Evolutionary conservation across 37 sponge, comb jelly and placozoan species (phyloP).

Genomic region (Amphimedon queenslandica): DNA sequence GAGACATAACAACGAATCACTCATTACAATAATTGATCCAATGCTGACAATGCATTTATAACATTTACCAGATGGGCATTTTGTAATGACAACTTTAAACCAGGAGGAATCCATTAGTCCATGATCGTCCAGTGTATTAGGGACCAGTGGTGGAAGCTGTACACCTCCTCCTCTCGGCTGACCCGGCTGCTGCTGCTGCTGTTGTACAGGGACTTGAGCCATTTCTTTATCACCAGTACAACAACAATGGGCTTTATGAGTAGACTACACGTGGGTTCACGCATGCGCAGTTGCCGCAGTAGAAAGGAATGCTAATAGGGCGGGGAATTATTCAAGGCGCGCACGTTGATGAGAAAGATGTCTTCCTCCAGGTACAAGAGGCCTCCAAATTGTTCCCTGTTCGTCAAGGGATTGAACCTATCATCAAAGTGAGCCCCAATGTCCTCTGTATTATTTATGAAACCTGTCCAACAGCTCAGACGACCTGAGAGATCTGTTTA

Average conservation of each 20-base stretch:
- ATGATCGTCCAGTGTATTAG: background rate
- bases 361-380: constrained; percentile 59
- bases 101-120: constrained; percentile 26
- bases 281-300: constrained; percentile 32
- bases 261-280: too few species aligned
- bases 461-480: constrained; percentile 50
- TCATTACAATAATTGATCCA: too few species aligned
- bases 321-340: background rate
- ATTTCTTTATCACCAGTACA: too few species aligned
- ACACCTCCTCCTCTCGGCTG: background rate
- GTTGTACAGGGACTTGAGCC: too few species aligned
- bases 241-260: too few species aligned
- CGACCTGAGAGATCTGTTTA: constrained; percentile 85
- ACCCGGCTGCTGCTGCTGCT: background rate
- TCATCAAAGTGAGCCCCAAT: constrained; percentile 56
- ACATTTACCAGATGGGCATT: constrained; percentile 18
- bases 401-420: constrained; percentile 75
- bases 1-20: too few species aligned
- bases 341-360: constrained; percentile 22
- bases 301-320: too few species aligned
- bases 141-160: constrained; percentile 1
- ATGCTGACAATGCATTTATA: background rate
- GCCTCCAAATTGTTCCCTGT: constrained; percentile 80
- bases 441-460: background rate
- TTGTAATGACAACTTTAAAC: constrained; percentile 49